Conservation (phyloP, 2,113 vertebrate genomes). For the Axis porcinus region DNA sequence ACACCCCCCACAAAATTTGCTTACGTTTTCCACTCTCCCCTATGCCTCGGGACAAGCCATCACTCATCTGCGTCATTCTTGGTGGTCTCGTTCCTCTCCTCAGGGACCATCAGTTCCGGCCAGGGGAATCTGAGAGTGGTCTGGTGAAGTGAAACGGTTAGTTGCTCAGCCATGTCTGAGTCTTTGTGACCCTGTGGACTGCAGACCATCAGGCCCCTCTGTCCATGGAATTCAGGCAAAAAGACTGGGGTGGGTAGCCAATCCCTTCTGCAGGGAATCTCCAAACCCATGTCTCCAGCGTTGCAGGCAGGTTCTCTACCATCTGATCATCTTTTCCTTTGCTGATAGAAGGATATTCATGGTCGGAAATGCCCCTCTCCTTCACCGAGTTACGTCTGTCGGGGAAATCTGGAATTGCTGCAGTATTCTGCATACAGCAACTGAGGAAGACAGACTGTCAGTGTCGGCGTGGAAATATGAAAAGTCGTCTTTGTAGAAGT, state of each 20-base stretch:
- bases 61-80: neutral
- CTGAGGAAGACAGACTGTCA: neutral
- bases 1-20: neutral
- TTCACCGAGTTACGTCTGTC: neutral
- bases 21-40: neutral
- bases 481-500: neutral
- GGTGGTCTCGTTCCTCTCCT: neutral
- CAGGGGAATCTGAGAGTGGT: neutral
- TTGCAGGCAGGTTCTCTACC: neutral
- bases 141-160: neutral
- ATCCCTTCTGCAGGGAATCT: neutral
- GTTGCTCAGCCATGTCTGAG: neutral
- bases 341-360: neutral
- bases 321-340: neutral
- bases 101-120: neutral
- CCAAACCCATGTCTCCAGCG: neutral
- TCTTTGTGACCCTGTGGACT: neutral
- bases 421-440: neutral
- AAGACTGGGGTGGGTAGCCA: neutral
- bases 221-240: neutral
- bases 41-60: neutral
- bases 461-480: neutral
- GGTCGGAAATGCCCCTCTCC: neutral
- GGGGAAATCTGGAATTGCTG: neutral
- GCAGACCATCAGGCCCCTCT: neutral